Evolutionary conservation across 2,113 vertebrate species (phyloP).

Genomic region (Athene noctua): DNA sequence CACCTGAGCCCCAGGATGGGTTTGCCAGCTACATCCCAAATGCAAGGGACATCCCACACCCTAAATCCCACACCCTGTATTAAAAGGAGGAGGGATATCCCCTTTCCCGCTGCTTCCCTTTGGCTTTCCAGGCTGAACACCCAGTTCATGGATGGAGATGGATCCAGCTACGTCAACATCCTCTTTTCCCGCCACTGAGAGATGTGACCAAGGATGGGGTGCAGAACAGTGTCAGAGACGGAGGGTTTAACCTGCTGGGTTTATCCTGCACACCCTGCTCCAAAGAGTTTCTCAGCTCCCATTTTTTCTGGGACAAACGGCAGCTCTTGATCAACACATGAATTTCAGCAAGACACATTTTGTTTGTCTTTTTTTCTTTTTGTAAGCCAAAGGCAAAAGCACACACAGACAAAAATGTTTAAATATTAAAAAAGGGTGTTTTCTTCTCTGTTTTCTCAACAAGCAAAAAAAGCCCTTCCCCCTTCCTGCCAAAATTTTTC

Average conservation of each 20-base stretch:
- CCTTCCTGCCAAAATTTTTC: not conserved
- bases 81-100: not conserved
- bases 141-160: not conserved
- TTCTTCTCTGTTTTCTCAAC: conserved; percentile 4
- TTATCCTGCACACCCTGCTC: not conserved
- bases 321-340: not conserved
- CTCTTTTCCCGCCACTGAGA: not conserved
- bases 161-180: accelerated
- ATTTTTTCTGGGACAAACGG: not conserved
- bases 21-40: not conserved
- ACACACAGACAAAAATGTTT: not conserved
- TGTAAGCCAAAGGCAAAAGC: conserved; percentile 32
- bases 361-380: not conserved
- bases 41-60: accelerated
- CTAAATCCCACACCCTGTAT: not conserved
- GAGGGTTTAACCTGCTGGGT: not conserved
- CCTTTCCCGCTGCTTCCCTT: not conserved
- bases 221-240: not conserved
- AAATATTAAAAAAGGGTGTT: conserved; percentile 22
- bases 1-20: not conserved
- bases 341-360: not conserved
- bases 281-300: not conserved
- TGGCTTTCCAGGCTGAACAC: not conserved
- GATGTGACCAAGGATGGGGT: not conserved
- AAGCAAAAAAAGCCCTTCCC: not conserved